Evolutionary conservation across 2,888 invertebrate genomes (phyloP).

Genomic region (Netelia inedita): DNA sequence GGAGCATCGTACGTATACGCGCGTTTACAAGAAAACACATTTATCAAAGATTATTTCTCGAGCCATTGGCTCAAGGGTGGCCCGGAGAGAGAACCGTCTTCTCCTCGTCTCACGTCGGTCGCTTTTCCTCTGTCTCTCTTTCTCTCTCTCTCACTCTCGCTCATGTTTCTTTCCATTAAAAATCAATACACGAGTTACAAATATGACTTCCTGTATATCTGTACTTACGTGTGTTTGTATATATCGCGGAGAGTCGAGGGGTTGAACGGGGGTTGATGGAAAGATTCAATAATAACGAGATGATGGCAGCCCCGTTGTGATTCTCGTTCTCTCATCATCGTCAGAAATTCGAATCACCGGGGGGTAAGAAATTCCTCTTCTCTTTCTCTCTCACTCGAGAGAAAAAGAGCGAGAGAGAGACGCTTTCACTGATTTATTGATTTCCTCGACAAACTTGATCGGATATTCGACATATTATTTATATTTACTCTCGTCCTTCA

Average conservation of each 20-base stretch:
- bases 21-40: constrained; percentile 56
- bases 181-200: constrained; percentile 52
- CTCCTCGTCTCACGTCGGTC: constrained; percentile 3
- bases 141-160: too few relatives aligned
- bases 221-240: constrained; percentile 7
- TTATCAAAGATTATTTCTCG: constrained; percentile 62
- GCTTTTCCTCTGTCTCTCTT: not conserved
- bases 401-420: not conserved
- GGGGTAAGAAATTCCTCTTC: not conserved
- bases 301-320: constrained; percentile 1
- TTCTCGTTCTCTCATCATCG: constrained; percentile 31
- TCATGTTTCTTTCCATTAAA: constrained; percentile 39
- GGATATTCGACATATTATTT: not conserved
- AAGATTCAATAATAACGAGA: constrained; percentile 41
- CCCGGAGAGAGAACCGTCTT: constrained; percentile 27
- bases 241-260: too few relatives aligned
- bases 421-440: constrained; percentile 42
- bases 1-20: not conserved
- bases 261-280: not conserved
- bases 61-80: constrained; percentile 42
- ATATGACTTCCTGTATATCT: constrained; percentile 24
- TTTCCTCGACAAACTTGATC: not conserved
- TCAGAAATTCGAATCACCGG: constrained; percentile 41
- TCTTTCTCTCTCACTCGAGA: not conserved
- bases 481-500: constrained; percentile 3